Conservation (phyloP, 2,797 vertebrate genomes). For the Enteromius viviparus region DNA sequence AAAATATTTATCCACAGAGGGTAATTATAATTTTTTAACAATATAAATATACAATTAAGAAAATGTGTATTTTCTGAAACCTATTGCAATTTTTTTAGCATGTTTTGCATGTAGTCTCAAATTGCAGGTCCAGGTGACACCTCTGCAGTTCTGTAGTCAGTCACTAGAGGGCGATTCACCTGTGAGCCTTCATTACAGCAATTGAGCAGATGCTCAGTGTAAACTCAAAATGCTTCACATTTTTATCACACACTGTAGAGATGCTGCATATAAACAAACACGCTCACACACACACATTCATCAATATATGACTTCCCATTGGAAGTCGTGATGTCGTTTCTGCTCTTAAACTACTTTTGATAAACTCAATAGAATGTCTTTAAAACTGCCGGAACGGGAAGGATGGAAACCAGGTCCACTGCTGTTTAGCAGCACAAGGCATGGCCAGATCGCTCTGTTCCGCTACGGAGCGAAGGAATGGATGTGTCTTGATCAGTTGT, state of each 20-base stretch:
- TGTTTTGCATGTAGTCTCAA: not conserved
- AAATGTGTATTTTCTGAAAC: not conserved
- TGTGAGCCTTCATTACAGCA: constrained; percentile 13
- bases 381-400: not conserved
- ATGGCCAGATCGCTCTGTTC: constrained; percentile 33
- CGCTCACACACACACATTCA: constrained; percentile 15
- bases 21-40: not conserved
- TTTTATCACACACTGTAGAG: constrained; percentile 18
- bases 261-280: constrained; percentile 26
- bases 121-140: not conserved
- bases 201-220: constrained; percentile 52
- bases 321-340: not conserved
- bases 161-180: constrained; percentile 43
- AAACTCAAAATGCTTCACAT: constrained; percentile 6
- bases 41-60: not conserved
- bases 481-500: constrained; percentile 40
- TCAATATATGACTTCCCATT: constrained; percentile 9
- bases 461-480: constrained; percentile 34
- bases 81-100: not conserved
- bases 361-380: constrained; percentile 23
- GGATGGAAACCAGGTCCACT: constrained; percentile 46
- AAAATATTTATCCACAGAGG: not conserved
- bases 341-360: constrained; percentile 34
- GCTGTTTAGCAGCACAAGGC: constrained; percentile 45
- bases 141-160: not conserved